These are phyloP conservation scores for Mesoligia furuncula DNA, from an alignment of 2,888 invertebrate species.

Conservation along the genomic window DNA sequence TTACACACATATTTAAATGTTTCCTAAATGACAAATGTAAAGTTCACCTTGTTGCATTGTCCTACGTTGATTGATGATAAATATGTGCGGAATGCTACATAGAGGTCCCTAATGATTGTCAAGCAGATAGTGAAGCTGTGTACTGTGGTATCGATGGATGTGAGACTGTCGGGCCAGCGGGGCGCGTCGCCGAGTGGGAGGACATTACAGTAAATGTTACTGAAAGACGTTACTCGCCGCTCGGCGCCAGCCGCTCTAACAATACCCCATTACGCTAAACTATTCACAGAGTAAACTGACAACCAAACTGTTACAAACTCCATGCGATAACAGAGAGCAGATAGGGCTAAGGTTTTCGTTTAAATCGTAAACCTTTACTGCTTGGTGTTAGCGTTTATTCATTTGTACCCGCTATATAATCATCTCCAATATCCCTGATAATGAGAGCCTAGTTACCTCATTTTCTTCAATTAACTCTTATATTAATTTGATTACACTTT, in stretches of 20 bases:
- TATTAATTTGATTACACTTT: conserved; percentile 22
- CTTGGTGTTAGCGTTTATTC: not conserved
- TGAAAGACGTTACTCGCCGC: conserved; percentile 68
- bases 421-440: not conserved
- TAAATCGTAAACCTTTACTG: conserved; percentile 14
- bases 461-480: conserved; percentile 12
- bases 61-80: conserved; percentile 55
- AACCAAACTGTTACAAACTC: conserved; percentile 55
- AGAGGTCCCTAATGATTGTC: conserved; percentile 49
- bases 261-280: conserved; percentile 76
- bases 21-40: conserved; percentile 14
- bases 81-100: conserved; percentile 46
- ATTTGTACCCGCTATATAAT: not conserved
- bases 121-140: conserved; percentile 45
- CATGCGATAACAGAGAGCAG: conserved; percentile 35
- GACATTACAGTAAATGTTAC: conserved; percentile 75
- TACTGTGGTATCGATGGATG: conserved; percentile 60
- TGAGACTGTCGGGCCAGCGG: conserved; percentile 68
- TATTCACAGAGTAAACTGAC: conserved; percentile 69
- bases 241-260: conserved; percentile 73
- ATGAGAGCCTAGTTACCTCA: not conserved
- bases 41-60: conserved; percentile 26
- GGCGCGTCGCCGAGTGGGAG: conserved; percentile 71
- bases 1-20: conserved; percentile 32
- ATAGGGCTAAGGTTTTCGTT: conserved; percentile 34